These are phyloP conservation scores for Protosalanx chinensis DNA, from an alignment of 2,797 vertebrate species.

Conservation along the genomic window DNA sequence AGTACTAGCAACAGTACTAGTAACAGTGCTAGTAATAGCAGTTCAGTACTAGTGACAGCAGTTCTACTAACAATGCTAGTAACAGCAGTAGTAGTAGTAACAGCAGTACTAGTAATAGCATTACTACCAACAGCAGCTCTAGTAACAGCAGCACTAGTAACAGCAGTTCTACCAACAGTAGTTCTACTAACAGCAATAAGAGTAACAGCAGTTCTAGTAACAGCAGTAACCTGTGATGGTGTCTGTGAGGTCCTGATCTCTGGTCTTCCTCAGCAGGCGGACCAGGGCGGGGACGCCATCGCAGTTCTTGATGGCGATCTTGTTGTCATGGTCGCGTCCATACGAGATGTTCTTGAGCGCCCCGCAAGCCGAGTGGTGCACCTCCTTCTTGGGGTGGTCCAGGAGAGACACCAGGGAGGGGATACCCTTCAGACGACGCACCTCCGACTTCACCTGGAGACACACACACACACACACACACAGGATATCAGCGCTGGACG, in stretches of 20 bases:
- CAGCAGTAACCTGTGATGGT: slow-evolving; percentile 85
- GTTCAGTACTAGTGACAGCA: not conserved
- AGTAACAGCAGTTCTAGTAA: slow-evolving; percentile 16
- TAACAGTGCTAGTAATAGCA: too few species aligned
- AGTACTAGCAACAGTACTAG: not conserved
- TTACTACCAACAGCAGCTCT: not conserved
- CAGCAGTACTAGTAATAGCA: not conserved
- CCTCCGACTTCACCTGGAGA: slow-evolving; percentile 75
- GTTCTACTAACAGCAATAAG: not conserved
- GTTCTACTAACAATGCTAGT: not conserved
- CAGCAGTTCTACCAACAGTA: too few species aligned
- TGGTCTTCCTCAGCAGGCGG: slow-evolving; percentile 87
- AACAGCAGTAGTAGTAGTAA: not conserved
- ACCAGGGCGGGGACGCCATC: slow-evolving; percentile 89
- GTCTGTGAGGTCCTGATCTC: slow-evolving; percentile 91
- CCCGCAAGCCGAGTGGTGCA: slow-evolving; percentile 91
- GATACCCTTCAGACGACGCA: slow-evolving; percentile 86
- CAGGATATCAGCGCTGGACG: not conserved
- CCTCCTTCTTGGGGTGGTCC: slow-evolving; percentile 92
- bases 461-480: slow-evolving; percentile 7
- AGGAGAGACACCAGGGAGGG: slow-evolving; percentile 88
- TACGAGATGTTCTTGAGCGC: slow-evolving; percentile 98
- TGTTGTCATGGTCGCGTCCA: slow-evolving; percentile 92
- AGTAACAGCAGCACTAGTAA: not conserved
- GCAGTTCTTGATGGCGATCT: slow-evolving; percentile 97